These are phyloP conservation scores for Stylophora pistillata DNA, from an alignment of 64 coral and sea anemone genomes.

Conservation along the genomic window DNA sequence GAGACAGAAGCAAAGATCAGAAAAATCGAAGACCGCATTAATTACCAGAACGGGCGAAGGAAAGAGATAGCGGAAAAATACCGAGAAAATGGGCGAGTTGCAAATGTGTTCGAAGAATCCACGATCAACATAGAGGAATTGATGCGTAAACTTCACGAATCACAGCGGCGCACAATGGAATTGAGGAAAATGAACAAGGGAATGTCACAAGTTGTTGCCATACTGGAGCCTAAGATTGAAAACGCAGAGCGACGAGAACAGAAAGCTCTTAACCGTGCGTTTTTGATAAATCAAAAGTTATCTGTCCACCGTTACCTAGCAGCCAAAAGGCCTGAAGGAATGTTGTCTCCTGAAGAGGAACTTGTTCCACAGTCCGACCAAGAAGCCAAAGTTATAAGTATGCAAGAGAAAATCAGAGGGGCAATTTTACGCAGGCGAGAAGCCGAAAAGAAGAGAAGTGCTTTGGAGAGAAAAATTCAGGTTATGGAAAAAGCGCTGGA, in stretches of 20 bases:
- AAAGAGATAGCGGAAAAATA: slow-evolving; percentile 33
- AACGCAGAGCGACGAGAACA: not conserved
- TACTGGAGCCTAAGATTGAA: slow-evolving; percentile 34
- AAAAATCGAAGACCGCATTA: not conserved
- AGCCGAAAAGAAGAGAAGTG: not conserved
- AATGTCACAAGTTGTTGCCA: not conserved
- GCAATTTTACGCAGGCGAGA: slow-evolving; percentile 23
- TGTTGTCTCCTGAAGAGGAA: slow-evolving; percentile 12
- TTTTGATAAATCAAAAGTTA: slow-evolving; percentile 19
- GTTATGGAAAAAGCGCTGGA: slow-evolving; percentile 19
- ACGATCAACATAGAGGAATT: not conserved
- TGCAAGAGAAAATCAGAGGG: slow-evolving; percentile 11
- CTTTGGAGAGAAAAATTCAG: slow-evolving; percentile 17
- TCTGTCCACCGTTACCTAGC: slow-evolving; percentile 14
- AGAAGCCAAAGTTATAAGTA: not conserved
- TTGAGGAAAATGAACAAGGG: slow-evolving; percentile 29
- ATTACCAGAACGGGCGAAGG: slow-evolving; percentile 4
- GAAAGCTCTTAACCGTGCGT: slow-evolving; percentile 14
- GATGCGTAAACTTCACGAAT: slow-evolving; percentile 17
- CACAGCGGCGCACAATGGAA: slow-evolving; percentile 10
- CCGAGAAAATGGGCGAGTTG: slow-evolving; percentile 21
- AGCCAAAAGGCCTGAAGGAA: slow-evolving; percentile 29
- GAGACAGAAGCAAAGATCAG: slow-evolving; percentile 11
- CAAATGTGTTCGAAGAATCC: slow-evolving; percentile 5
- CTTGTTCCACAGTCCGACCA: not conserved